Conservation (phyloP, 2,797 vertebrate genomes). For the Danio albolineatus region DNA sequence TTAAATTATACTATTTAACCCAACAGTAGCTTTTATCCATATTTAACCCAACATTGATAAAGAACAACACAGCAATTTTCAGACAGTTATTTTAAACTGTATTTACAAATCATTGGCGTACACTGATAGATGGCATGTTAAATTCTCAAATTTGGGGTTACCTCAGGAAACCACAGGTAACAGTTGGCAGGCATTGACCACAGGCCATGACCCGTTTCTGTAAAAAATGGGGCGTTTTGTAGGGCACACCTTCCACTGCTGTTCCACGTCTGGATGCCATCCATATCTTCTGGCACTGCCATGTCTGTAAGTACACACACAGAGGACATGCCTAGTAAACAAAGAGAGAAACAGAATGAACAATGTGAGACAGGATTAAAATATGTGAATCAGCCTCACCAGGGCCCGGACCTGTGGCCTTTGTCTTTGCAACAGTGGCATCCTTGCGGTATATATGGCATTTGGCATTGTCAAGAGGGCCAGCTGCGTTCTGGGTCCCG, state of each 20-base stretch:
- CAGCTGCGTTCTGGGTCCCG: conserved; percentile 72
- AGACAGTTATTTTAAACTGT: no score
- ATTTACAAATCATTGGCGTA: not conserved
- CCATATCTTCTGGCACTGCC: conserved; percentile 16
- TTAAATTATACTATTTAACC: no score
- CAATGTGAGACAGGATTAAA: conserved; percentile 13
- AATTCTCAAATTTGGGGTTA: conserved; percentile 8
- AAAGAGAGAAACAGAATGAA: conserved; percentile 26
- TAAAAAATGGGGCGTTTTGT: conserved; percentile 35
- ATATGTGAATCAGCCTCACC: conserved; percentile 32
- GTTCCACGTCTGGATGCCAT: conserved; percentile 23
- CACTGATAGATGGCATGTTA: conserved; percentile 3
- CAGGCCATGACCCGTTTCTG: conserved; percentile 33
- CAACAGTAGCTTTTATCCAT: no score
- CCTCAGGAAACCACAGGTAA: conserved; percentile 41
- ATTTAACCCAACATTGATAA: no score
- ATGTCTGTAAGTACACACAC: conserved; percentile 12
- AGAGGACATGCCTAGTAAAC: conserved; percentile 19
- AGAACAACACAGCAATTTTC: no score
- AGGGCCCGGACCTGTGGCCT: conserved; percentile 25
- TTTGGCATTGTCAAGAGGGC: conserved; percentile 71
- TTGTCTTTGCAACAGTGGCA: conserved; percentile 21
- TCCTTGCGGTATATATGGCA: conserved; percentile 62
- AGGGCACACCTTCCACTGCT: conserved; percentile 32
- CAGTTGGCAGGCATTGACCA: conserved; percentile 56